A percentile compares a stretch with the other conserved stretches of the same genome.
phyloP scores from a whole-genome alignment of 2,797 vertebrate genomes.

The Syngnathus rostellatus region DNA sequence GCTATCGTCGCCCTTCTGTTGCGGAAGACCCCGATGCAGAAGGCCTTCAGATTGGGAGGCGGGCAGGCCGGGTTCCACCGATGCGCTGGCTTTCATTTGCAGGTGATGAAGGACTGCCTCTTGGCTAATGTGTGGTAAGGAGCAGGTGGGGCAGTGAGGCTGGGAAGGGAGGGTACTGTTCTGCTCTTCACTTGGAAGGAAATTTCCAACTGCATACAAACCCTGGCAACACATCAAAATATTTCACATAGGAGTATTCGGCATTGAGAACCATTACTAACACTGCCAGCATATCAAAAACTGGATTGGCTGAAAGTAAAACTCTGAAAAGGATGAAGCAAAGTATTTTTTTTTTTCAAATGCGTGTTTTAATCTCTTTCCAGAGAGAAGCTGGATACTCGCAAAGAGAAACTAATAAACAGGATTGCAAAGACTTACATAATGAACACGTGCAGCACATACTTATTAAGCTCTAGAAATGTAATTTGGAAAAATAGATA shows the following conservation, averaged over 20 bases:
- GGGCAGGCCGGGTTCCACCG: constrained; percentile 66
- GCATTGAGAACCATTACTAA: no score
- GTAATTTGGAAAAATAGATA: no score
- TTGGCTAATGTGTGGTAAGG: constrained; percentile 82
- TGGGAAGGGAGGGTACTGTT: constrained; percentile 51
- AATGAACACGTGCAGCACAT: neutral
- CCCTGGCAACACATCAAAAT: constrained; percentile 70
- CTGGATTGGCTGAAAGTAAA: no score
- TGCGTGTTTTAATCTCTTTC: no score
- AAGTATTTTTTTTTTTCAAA: no score
- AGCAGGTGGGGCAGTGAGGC: constrained; percentile 70
- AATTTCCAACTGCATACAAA: constrained; percentile 92
- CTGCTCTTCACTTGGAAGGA: constrained; percentile 83
- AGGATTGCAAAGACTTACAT: neutral
- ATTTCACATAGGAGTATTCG: neutral
- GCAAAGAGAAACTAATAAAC: neutral
- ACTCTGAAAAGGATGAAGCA: neutral
- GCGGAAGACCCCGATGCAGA: constrained; percentile 74
- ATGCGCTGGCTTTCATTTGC: constrained; percentile 78
- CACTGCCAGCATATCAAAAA: no score
- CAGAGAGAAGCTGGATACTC: neutral
- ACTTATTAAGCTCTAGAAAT: no score
- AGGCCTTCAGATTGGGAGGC: constrained; percentile 77
- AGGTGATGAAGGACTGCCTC: constrained; percentile 77
- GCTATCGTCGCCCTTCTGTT: constrained; percentile 62